A percentile compares a stretch with the other conserved stretches of the same genome.
Evolutionary conservation across 2,797 vertebrate genomes (phyloP).

Genomic region (Buphagus erythrorhynchus): DNA sequence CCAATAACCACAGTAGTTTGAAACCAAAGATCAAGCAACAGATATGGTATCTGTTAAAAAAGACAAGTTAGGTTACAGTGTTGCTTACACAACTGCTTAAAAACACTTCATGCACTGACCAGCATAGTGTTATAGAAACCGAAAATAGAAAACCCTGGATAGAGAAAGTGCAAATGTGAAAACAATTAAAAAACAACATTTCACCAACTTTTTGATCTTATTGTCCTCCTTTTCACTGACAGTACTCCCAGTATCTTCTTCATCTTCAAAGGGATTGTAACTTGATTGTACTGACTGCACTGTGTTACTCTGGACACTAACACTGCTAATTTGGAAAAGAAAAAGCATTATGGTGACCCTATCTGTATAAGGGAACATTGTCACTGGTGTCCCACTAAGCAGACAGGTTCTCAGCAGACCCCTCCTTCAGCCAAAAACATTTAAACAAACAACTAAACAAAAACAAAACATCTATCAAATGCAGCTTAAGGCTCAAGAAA

Average conservation of each 20-base stretch:
- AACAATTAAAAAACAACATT: constrained; percentile 72
- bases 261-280: constrained; percentile 96
- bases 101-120: constrained; percentile 56
- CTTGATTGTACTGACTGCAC: constrained; percentile 83
- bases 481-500: background rate
- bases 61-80: constrained; percentile 21
- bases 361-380: background rate
- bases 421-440: background rate
- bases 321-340: constrained; percentile 88
- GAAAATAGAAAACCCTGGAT: constrained; percentile 45
- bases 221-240: constrained; percentile 92
- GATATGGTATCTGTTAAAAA: constrained; percentile 26
- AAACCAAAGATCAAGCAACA: constrained; percentile 21
- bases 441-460: background rate
- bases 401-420: background rate
- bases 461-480: background rate
- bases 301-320: constrained; percentile 88
- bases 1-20: background rate
- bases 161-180: constrained; percentile 63
- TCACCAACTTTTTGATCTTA: constrained; percentile 97
- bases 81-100: constrained; percentile 7
- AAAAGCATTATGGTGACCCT: constrained; percentile 81
- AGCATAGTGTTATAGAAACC: background rate
- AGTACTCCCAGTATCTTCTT: constrained; percentile 87
- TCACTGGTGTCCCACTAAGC: background rate